Percentiles rank a stretch among this genome's conserved stretches.
Evolutionary conservation across 2,113 vertebrate species (phyloP).

Genomic region (Pseudopodoces humilis): DNA sequence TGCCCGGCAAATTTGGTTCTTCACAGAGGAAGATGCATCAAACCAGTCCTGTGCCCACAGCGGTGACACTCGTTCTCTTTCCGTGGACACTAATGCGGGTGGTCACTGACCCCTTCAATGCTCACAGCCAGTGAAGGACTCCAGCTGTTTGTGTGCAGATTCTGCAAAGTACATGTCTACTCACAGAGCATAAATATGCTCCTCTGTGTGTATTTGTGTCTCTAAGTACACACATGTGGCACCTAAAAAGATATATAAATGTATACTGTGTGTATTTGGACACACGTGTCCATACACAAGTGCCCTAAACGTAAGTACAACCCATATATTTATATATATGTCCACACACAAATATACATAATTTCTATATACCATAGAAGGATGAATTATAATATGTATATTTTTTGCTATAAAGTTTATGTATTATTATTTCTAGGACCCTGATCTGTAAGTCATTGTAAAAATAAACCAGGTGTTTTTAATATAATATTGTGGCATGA

Average conservation of each 20-base stretch:
- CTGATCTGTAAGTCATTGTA: conserved; percentile 82
- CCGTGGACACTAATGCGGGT: conserved; percentile 29
- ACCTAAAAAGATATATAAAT: conserved; percentile 41
- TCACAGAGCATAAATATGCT: conserved; percentile 62
- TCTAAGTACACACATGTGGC: conserved; percentile 12
- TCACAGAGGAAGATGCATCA: conserved; percentile 92
- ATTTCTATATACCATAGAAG: conserved; percentile 77
- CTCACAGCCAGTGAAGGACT: conserved; percentile 67
- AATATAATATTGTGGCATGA: conserved; percentile 72
- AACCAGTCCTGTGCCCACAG: conserved; percentile 91
- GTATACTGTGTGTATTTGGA: conserved; percentile 26
- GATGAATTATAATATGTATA: conserved; percentile 81
- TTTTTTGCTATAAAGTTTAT: conserved; percentile 83
- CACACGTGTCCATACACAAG: background rate
- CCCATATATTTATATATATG: conserved; percentile 68
- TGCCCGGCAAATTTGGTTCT: conserved; percentile 93
- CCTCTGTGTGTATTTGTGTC: conserved; percentile 50
- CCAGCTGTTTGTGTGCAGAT: conserved; percentile 34
- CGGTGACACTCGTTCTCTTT: conserved; percentile 81
- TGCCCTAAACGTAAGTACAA: conserved; percentile 58
- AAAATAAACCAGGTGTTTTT: conserved; percentile 82
- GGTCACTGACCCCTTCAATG: background rate
- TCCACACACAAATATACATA: conserved; percentile 59
- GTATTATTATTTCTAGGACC: conserved; percentile 75
- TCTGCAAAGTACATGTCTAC: background rate